These are phyloP conservation scores for Catostylus mosaicus DNA, from an alignment of 30 jellyfish, hydroid and myxozoan species.

Conservation along the genomic window DNA sequence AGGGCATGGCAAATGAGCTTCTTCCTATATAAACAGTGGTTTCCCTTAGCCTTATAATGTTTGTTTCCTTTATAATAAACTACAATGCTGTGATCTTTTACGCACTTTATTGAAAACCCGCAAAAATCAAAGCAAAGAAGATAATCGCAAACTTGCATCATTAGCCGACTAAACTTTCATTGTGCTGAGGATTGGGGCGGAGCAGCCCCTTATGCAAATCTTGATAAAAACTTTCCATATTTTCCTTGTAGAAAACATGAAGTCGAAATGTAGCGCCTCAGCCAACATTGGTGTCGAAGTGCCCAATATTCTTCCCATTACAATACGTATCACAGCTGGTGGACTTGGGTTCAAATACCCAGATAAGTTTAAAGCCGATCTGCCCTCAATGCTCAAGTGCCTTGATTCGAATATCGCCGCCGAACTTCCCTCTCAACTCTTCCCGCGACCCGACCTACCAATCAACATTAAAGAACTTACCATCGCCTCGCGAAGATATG, in stretches of 20 bases:
- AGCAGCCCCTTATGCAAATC: no score
- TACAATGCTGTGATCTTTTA: no score
- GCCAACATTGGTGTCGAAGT: slow-evolving; percentile 36
- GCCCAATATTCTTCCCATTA: slow-evolving; percentile 62
- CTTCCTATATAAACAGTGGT: no score
- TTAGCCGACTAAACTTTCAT: no score
- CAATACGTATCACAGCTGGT: slow-evolving; percentile 36
- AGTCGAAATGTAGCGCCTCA: slow-evolving; percentile 34
- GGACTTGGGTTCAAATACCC: slow-evolving; percentile 64
- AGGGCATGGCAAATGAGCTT: no score
- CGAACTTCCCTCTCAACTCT: slow-evolving; percentile 64
- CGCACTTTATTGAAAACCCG: no score
- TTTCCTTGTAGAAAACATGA: slow-evolving; percentile 36
- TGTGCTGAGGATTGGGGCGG: no score
- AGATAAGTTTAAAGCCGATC: slow-evolving; percentile 70
- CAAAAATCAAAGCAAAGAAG: no score
- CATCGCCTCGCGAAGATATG: slow-evolving; percentile 19
- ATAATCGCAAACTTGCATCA: no score
- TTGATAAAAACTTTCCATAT: no score
- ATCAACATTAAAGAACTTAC: slow-evolving; percentile 69
- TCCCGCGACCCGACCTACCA: slow-evolving; percentile 59
- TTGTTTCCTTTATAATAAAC: no score
- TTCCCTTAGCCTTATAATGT: no score
- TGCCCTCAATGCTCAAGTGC: slow-evolving; percentile 72
- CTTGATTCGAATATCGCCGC: slow-evolving; percentile 71